phyloP scores from a whole-genome alignment of 2,797 vertebrate species.

The Knipowitschia caucasica region DNA sequence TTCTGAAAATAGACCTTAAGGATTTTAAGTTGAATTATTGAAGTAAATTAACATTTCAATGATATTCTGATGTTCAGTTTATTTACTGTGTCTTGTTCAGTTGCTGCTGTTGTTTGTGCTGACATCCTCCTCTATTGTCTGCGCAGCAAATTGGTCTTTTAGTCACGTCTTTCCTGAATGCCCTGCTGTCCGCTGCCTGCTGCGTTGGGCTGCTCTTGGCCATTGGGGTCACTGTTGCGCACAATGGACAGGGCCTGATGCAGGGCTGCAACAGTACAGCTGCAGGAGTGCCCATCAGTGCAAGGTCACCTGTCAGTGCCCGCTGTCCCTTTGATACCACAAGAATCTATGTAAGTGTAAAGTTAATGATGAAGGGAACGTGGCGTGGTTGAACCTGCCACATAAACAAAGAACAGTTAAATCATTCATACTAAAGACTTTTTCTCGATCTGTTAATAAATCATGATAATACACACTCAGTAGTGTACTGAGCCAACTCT shows the following conservation, averaged over 20 bases:
- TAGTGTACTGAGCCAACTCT: too few species aligned
- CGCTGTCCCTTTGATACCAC: constrained; percentile 91
- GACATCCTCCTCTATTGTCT: neutral
- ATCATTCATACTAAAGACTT: neutral
- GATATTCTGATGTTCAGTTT: too few species aligned
- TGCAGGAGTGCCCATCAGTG: constrained; percentile 62
- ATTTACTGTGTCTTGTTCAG: too few species aligned
- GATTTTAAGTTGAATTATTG: too few species aligned
- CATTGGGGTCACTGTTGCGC: constrained; percentile 79
- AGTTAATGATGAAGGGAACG: neutral
- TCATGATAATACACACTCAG: too few species aligned
- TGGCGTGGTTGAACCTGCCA: neutral
- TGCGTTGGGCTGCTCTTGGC: constrained; percentile 81
- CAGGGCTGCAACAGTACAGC: constrained; percentile 84
- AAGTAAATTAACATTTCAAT: too few species aligned
- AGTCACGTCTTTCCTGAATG: constrained; percentile 75
- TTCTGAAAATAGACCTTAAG: too few species aligned
- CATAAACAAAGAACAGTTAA: too few species aligned
- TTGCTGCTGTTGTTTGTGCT: neutral
- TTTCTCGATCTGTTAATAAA: too few species aligned
- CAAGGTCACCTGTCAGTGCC: constrained; percentile 73
- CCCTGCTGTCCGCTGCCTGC: constrained; percentile 84
- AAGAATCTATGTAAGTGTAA: constrained; percentile 85
- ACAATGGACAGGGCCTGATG: constrained; percentile 77
- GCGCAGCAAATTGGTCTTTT: constrained; percentile 84